A percentile compares a stretch with the other conserved stretches of the same genome.
Evolutionary conservation across 37 sponge, comb jelly and placozoan species (phyloP).

Genomic region (Bolinopsis microptera): DNA sequence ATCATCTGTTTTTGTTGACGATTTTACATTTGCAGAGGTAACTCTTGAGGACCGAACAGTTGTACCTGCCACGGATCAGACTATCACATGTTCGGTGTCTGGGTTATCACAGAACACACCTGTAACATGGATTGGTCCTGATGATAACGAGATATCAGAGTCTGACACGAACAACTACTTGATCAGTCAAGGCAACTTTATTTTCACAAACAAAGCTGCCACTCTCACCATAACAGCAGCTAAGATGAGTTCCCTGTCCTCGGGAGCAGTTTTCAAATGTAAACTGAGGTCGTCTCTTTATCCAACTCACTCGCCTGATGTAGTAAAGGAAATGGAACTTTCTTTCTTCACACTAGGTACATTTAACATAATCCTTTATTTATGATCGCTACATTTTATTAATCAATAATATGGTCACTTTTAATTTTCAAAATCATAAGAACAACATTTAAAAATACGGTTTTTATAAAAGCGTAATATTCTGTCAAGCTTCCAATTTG

Average conservation of each 20-base stretch:
- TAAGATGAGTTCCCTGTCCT: not conserved
- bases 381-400: no score
- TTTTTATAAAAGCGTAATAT: no score
- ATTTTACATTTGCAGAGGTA: no score
- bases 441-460: no score
- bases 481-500: no score
- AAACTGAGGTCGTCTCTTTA: not conserved
- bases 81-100: not conserved
- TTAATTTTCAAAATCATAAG: no score
- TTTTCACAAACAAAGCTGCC: not conserved
- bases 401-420: no score
- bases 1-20: no score
- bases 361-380: no score
- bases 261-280: not conserved
- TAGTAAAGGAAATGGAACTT: no score
- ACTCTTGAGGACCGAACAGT: no score
- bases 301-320: not conserved
- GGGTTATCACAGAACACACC: not conserved
- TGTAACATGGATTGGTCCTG: not conserved
- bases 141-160: not conserved
- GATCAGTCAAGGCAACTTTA: not conserved
- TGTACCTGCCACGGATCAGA: not conserved
- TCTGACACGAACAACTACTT: slow-evolving; percentile 1
- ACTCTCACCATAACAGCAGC: not conserved
- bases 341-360: not conserved